Conservation (phyloP, 2,797 vertebrate genomes). For the Aldrovandia affinis region DNA sequence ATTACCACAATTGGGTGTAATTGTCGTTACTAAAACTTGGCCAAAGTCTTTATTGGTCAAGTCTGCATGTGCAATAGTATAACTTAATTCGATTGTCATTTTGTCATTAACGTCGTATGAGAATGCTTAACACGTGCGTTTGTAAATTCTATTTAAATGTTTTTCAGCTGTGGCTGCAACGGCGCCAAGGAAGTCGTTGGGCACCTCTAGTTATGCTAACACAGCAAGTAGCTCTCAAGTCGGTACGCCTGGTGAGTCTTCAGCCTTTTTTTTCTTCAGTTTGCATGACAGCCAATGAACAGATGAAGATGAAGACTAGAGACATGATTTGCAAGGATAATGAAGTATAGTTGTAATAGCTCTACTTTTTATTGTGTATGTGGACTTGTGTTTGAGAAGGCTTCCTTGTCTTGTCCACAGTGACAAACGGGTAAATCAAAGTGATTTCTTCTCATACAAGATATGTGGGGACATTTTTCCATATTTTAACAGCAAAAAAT, state of each 20-base stretch:
- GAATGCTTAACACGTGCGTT: background rate
- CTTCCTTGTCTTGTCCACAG: background rate
- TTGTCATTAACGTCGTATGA: background rate
- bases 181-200: conserved; percentile 84
- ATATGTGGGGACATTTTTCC: background rate
- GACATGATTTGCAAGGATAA: background rate
- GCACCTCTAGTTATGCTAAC: conserved; percentile 71
- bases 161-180: conserved; percentile 80
- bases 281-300: background rate
- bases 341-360: background rate
- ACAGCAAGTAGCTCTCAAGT: conserved; percentile 56
- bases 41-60: background rate
- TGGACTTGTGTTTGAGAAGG: background rate
- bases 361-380: background rate
- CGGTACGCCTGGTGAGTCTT: conserved; percentile 72
- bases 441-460: background rate
- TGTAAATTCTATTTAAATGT: background rate
- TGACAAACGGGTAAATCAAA: background rate
- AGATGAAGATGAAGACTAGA: background rate
- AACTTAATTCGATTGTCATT: background rate
- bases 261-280: background rate
- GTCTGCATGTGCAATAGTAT: background rate
- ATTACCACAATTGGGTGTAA: background rate
- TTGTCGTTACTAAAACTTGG: background rate
- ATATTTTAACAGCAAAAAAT: conserved; percentile 66